These are phyloP conservation scores for Propithecus coquereli DNA, from an alignment of 2,113 vertebrate species.

Conservation along the genomic window DNA sequence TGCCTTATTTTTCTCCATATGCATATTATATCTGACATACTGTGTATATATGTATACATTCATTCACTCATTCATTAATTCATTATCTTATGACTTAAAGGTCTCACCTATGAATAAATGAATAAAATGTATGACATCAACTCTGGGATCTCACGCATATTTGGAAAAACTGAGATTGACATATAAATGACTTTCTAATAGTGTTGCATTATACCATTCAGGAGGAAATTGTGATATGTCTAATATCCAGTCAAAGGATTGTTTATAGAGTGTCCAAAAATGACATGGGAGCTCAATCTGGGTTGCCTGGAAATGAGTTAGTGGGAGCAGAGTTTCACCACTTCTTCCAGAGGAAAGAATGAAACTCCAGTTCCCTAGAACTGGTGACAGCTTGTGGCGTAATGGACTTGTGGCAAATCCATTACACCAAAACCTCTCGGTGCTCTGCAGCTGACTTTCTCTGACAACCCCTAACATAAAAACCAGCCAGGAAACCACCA, in stretches of 20 bases:
- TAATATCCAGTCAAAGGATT: neutral
- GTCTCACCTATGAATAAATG: neutral
- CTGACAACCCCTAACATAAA: neutral
- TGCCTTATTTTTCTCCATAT: neutral
- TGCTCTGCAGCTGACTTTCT: neutral
- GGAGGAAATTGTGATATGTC: neutral
- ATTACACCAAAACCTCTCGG: neutral
- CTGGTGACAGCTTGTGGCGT: too few species aligned
- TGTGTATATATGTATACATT: neutral
- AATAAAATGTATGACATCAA: neutral
- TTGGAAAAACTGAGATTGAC: neutral
- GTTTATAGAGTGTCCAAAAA: neutral
- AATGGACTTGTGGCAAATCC: neutral
- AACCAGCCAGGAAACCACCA: neutral
- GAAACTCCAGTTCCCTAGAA: neutral
- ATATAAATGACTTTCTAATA: neutral
- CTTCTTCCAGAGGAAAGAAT: neutral
- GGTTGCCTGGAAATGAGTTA: neutral
- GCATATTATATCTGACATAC: neutral
- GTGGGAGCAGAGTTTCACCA: too few species aligned
- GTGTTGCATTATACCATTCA: neutral
- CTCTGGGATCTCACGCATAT: neutral
- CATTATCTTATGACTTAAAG: neutral
- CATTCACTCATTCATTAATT: neutral
- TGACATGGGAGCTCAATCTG: neutral